These are phyloP conservation scores for Hormaphis cornu DNA, from an alignment of 1,140 invertebrate species.

Conservation along the genomic window DNA sequence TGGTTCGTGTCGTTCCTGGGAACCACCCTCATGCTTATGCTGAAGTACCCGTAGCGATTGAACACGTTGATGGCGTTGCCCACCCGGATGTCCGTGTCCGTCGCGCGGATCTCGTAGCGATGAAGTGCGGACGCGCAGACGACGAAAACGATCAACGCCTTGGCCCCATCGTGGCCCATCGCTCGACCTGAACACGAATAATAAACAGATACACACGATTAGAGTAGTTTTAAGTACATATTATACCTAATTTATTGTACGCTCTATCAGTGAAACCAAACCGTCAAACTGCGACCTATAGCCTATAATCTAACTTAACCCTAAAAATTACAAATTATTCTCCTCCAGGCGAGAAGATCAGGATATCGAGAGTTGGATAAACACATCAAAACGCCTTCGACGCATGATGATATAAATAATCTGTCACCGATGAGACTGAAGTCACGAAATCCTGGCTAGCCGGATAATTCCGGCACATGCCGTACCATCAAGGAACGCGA, in stretches of 20 bases:
- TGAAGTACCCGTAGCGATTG: conserved; percentile 65
- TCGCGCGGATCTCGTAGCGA: not conserved
- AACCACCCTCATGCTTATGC: conserved; percentile 73
- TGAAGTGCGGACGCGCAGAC: not conserved
- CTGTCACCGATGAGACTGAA: not conserved
- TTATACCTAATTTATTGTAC: too few species aligned
- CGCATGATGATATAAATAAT: not conserved
- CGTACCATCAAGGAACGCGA: not conserved
- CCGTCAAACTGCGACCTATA: too few species aligned
- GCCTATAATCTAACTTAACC: too few species aligned
- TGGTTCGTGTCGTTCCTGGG: conserved; percentile 64
- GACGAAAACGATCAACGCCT: conserved; percentile 7
- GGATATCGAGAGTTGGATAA: not conserved
- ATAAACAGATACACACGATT: not conserved
- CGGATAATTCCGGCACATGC: not conserved
- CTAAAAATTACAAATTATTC: too few species aligned
- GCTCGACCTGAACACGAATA: not conserved
- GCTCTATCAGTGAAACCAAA: too few species aligned
- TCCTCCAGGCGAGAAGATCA: not conserved
- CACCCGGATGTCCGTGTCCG: conserved; percentile 49
- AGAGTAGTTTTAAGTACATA: too few species aligned
- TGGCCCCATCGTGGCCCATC: conserved; percentile 25
- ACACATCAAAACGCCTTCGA: not conserved
- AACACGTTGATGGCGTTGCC: conserved; percentile 65
- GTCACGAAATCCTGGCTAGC: not conserved